phyloP scores from a whole-genome alignment of 1,140 invertebrate species.

The Penaeus vannamei region DNA sequence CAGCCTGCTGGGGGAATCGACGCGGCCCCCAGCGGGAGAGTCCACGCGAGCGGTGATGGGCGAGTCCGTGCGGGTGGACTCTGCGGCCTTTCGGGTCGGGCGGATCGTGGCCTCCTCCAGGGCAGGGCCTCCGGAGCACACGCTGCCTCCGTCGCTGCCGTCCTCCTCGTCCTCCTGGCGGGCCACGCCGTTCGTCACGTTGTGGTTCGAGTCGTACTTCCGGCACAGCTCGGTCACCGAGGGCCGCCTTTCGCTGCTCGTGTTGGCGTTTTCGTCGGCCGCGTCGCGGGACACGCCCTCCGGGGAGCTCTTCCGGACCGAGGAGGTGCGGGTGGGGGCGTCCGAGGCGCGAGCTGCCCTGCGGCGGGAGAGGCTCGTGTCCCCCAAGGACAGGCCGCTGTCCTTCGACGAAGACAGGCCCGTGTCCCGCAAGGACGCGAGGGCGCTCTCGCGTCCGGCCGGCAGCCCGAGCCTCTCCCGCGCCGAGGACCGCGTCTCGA shows the following conservation, averaged over 20 bases:
- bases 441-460: conserved; percentile 46
- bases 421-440: background rate
- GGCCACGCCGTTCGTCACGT: conserved; percentile 51
- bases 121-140: conserved; percentile 27
- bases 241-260: conserved; percentile 52
- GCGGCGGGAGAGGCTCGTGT: conserved; percentile 29
- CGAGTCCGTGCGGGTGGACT: conserved; percentile 56
- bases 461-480: conserved; percentile 24
- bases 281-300: background rate
- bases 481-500: conserved; percentile 53
- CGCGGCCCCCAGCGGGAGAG: conserved; percentile 38
- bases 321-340: conserved; percentile 31
- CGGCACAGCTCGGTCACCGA: conserved; percentile 63
- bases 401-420: background rate
- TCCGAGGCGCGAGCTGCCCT: conserved; percentile 19
- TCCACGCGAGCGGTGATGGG: conserved; percentile 46
- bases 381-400: conserved; percentile 22
- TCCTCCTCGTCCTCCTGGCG: conserved; percentile 60
- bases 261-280: conserved; percentile 30
- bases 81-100: conserved; percentile 31
- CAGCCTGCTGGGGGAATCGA: conserved; percentile 54
- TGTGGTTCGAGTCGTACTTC: conserved; percentile 66
- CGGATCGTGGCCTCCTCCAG: conserved; percentile 4
- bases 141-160: conserved; percentile 43
- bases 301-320: conserved; percentile 37